Evolutionary conservation across 2,113 vertebrate genomes (phyloP).

Genomic region (Meriones unguiculatus): DNA sequence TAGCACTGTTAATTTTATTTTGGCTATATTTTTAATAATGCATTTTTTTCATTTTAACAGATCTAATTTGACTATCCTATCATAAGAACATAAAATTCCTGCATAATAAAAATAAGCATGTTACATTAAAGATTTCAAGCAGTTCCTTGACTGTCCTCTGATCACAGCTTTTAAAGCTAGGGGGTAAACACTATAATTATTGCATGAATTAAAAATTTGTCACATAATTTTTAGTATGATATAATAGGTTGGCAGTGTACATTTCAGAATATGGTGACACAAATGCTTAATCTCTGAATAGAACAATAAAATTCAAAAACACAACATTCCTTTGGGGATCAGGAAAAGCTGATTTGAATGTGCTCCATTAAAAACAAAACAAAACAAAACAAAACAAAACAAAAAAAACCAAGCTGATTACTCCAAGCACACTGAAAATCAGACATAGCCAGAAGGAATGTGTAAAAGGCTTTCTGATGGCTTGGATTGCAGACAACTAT

Average conservation of each 20-base stretch:
- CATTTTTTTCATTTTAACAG: constrained; percentile 60
- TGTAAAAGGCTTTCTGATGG: constrained; percentile 66
- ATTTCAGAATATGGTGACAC: constrained; percentile 46
- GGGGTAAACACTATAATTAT: constrained; percentile 57
- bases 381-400: constrained; percentile 58
- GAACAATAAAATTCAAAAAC: constrained; percentile 71
- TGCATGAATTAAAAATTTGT: constrained; percentile 74
- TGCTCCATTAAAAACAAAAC: constrained; percentile 51
- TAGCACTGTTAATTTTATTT: constrained; percentile 76
- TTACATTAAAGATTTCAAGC: constrained; percentile 60
- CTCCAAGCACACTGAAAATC: constrained; percentile 66
- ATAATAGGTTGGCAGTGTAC: constrained; percentile 60
- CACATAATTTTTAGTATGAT: constrained; percentile 59
- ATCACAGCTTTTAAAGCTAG: constrained; percentile 59
- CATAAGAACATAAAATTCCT: constrained; percentile 62
- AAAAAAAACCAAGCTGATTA: constrained; percentile 74
- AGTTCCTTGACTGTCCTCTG: constrained; percentile 51
- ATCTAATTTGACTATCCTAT: constrained; percentile 63
- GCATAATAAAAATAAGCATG: constrained; percentile 69
- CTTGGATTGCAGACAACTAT: constrained; percentile 69
- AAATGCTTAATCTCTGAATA: constrained; percentile 72
- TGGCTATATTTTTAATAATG: constrained; percentile 65
- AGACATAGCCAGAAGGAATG: constrained; percentile 70
- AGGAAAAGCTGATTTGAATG: constrained; percentile 67
- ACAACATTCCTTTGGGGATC: constrained; percentile 60